Conservation (phyloP, 2,113 vertebrate species). For the Odontophorus gujanensis region DNA sequence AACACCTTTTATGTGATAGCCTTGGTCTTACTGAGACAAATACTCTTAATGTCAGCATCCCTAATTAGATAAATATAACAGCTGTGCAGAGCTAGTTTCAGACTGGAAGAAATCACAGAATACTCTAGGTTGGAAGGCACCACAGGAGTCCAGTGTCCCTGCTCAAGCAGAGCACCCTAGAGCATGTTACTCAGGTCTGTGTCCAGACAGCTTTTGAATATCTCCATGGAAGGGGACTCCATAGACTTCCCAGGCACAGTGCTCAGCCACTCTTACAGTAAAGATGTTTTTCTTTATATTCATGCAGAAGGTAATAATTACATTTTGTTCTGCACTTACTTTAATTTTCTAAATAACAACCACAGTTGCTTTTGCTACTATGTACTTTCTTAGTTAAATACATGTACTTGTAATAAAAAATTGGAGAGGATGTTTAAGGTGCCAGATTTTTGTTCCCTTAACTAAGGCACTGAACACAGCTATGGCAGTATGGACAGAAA, state of each 20-base stretch:
- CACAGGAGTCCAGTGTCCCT: not conserved
- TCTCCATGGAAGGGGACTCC: too few relatives aligned
- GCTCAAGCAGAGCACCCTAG: not conserved
- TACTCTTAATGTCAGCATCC: not conserved
- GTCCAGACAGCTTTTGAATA: too few relatives aligned
- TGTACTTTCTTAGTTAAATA: not conserved
- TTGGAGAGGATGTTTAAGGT: fast-evolving
- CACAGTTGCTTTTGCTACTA: not conserved
- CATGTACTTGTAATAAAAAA: not conserved
- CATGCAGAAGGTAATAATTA: not conserved
- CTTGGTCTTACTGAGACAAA: not conserved
- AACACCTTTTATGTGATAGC: not conserved
- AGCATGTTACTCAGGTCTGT: not conserved
- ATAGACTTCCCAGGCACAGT: too few relatives aligned
- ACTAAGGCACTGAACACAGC: not conserved
- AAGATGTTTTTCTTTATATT: too few relatives aligned
- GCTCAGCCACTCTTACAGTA: too few relatives aligned
- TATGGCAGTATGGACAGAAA: not conserved
- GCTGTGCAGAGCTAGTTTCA: not conserved
- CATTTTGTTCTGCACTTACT: not conserved
- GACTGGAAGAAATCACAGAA: not conserved
- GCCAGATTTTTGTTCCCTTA: not conserved
- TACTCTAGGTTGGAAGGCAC: not conserved
- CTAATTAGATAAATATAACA: not conserved
- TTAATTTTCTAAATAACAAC: not conserved